Evolutionary conservation across 1,140 invertebrate genomes (phyloP), one percentile per base, ranked within the genome.

Genomic region (Achroia grisella): DNA sequence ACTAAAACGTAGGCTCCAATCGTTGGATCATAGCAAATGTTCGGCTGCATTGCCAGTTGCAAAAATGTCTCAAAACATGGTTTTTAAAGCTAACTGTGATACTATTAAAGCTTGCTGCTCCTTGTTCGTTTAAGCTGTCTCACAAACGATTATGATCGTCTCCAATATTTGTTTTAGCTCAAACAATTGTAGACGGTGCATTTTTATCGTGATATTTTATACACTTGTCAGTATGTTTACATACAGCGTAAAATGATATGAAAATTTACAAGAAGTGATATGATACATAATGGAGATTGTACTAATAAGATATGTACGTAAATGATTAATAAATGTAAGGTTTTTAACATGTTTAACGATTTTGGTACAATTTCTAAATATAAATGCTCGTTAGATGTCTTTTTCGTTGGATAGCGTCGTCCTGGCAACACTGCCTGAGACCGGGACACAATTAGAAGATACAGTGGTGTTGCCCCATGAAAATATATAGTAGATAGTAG

Each of bases 221-320:
- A 79, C 68, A 77, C 57, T 65, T 61, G 67, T 56, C 62, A 56
- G 53, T 63, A 50, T 65, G 2, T 23, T 23, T 67, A 68, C 70
- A 70, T 59, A 80, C 65, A 78, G 75, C 68, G 74, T 47, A 71
- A 63, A 76, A 79, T 79, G 80, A 84, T 84, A 84, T 84, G 80
- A 62, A 65, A 76, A 72, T 84, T 71, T 84, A 80, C 75, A 81
- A 79, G 70, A 65, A 67, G 71, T 83, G 79, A 84, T 84, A 84
- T 84, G 80, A 84, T 64, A 67, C 43, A 56, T 61, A 75, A 69
- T 78, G 67, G 60, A 75, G 63, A 76, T 81, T 80, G 75, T 81
- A 78, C 80, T 81, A 84, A 79, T 62, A 56, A 77, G 80, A 84
- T 84, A 84, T 84, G 80, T 81, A 79, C 71, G 77, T 79, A 74